phyloP scores from a whole-genome alignment of 2,888 invertebrate species.

The Vannuccia rotundouncinata region DNA sequence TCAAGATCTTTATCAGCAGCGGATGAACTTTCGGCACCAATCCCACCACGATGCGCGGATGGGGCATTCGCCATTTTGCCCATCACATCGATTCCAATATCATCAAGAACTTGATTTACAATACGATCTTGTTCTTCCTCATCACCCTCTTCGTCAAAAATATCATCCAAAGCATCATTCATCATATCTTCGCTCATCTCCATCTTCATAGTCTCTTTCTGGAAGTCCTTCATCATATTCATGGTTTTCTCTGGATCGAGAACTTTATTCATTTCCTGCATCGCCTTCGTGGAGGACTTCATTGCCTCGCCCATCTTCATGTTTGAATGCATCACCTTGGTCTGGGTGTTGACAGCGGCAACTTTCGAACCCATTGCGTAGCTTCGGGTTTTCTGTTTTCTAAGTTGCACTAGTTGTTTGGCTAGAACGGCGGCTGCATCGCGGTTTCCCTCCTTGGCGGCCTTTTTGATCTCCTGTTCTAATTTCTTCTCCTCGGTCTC shows the following conservation, averaged over 20 bases:
- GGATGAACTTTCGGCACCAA: neutral
- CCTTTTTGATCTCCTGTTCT: slow-evolving; percentile 78
- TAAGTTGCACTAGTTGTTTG: slow-evolving; percentile 76
- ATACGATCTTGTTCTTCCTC: slow-evolving; percentile 80
- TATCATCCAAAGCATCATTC: slow-evolving; percentile 80
- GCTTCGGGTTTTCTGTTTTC: slow-evolving; percentile 78
- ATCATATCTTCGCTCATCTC: slow-evolving; percentile 93
- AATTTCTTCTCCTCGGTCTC: slow-evolving; percentile 83
- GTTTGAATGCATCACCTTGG: slow-evolving; percentile 82
- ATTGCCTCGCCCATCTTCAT: slow-evolving; percentile 77
- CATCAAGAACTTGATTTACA: slow-evolving; percentile 67
- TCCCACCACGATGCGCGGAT: slow-evolving; percentile 44
- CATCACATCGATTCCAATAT: slow-evolving; percentile 87
- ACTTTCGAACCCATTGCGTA: slow-evolving; percentile 75
- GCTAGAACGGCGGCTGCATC: slow-evolving; percentile 68
- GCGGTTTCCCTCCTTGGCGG: slow-evolving; percentile 77
- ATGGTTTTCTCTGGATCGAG: slow-evolving; percentile 78
- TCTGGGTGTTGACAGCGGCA: slow-evolving; percentile 70
- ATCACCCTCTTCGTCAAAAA: slow-evolving; percentile 78
- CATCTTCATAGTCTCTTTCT: slow-evolving; percentile 76
- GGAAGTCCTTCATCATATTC: slow-evolving; percentile 74
- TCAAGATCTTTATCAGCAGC: slow-evolving; percentile 16
- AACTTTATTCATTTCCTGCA: slow-evolving; percentile 77
- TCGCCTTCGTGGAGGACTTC: slow-evolving; percentile 76
- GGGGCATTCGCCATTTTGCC: slow-evolving; percentile 63